phyloP scores from a whole-genome alignment of 2,888 invertebrate species.

The Carterocephalus palaemon region DNA sequence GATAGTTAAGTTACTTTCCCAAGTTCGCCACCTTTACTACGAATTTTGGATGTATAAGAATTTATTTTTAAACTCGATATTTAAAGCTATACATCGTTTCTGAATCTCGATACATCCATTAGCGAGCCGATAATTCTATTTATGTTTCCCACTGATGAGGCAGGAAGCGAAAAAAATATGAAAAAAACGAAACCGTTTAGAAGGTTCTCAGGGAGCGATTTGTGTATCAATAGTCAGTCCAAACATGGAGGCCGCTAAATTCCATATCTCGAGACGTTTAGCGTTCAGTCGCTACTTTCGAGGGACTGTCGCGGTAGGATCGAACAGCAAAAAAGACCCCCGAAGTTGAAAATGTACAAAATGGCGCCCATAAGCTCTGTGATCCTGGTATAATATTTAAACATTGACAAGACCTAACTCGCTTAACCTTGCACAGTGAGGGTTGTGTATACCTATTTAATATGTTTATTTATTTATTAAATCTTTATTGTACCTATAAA shows the following conservation, averaged over 20 bases:
- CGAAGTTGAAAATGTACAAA: conserved; percentile 20
- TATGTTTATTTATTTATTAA: too few relatives aligned
- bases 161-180: conserved; percentile 50
- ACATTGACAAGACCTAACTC: too few relatives aligned
- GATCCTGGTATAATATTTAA: too few relatives aligned
- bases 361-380: too few relatives aligned
- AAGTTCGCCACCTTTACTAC: too few relatives aligned
- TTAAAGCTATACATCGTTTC: not conserved
- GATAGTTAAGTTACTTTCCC: too few relatives aligned
- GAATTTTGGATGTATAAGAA: too few relatives aligned
- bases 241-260: conserved; percentile 71
- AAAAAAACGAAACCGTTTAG: conserved; percentile 33
- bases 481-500: too few relatives aligned
- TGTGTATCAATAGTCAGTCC: conserved; percentile 54
- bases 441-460: too few relatives aligned
- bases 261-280: conserved; percentile 66
- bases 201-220: conserved; percentile 45
- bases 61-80: too few relatives aligned
- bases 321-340: conserved; percentile 32
- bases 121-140: conserved; percentile 55
- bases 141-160: conserved; percentile 62
- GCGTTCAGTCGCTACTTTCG: conserved; percentile 38
- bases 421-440: too few relatives aligned
- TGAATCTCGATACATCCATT: conserved; percentile 7
- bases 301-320: conserved; percentile 31